Percentiles rank a stretch among this genome's conserved stretches.
phyloP scores from a whole-genome alignment of 2,888 invertebrate genomes.

The Diplazon laetatorius region DNA sequence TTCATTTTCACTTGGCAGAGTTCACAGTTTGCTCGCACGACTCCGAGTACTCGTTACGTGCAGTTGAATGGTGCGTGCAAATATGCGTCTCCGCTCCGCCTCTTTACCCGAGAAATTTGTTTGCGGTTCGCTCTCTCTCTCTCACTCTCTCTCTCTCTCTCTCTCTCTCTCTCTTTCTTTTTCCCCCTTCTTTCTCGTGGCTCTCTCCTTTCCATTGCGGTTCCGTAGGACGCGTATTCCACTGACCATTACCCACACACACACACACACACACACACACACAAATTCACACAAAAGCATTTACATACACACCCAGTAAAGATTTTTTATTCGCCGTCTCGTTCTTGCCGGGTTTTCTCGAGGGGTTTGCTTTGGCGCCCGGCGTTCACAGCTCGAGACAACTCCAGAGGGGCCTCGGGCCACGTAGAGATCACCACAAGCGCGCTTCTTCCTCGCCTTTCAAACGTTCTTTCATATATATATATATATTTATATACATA shows the following conservation, averaged over 20 bases:
- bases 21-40: conserved; percentile 43
- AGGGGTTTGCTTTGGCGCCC: conserved; percentile 43
- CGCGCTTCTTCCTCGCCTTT: conserved; percentile 28
- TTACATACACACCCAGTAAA: too few species aligned
- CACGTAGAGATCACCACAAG: conserved; percentile 40
- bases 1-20: conserved; percentile 47
- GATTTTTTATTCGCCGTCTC: conserved; percentile 28
- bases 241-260: conserved; percentile 46
- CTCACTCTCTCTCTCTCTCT: conserved; percentile 26
- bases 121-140: conserved; percentile 38
- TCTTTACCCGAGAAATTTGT: conserved; percentile 47
- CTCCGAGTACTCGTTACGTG: conserved; percentile 61
- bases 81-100: conserved; percentile 61
- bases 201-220: conserved; percentile 36
- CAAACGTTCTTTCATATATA: conserved; percentile 13
- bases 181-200: neutral
- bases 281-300: too few species aligned
- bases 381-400: conserved; percentile 35
- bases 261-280: too few species aligned
- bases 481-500: conserved; percentile 24
- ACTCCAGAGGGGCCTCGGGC: conserved; percentile 41
- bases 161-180: conserved; percentile 32
- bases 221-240: conserved; percentile 46
- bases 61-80: conserved; percentile 64
- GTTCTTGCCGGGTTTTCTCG: conserved; percentile 9